Percentiles rank a stretch among this genome's conserved stretches.
Evolutionary conservation across 2,888 invertebrate species (phyloP).

Genomic region (Acrocyrtus sp.): DNA sequence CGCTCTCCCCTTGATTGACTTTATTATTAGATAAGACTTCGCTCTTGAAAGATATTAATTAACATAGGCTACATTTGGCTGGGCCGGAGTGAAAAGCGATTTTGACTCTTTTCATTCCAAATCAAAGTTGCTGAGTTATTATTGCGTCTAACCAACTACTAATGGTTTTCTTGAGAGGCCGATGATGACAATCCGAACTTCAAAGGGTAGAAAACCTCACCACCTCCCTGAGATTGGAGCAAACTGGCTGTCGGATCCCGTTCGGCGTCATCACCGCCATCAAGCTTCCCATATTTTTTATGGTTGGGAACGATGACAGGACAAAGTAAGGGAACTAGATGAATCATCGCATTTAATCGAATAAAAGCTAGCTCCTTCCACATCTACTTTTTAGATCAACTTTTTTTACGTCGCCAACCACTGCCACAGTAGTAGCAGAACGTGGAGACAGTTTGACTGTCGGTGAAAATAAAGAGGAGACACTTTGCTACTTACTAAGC

Average conservation of each 20-base stretch:
- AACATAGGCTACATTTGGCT: too few species aligned
- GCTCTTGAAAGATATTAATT: too few species aligned
- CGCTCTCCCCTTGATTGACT: too few species aligned
- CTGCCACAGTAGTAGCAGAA: too few species aligned
- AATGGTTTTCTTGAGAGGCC: slow-evolving; percentile 13
- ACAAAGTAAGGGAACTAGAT: slow-evolving; percentile 33
- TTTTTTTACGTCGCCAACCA: not conserved
- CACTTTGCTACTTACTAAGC: slow-evolving; percentile 30
- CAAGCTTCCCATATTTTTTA: too few species aligned
- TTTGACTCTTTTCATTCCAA: not conserved
- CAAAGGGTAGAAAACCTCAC: not conserved
- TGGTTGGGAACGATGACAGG: slow-evolving; percentile 8
- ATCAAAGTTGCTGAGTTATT: slow-evolving; percentile 11
- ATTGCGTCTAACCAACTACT: slow-evolving; percentile 7
- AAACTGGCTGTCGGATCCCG: too few species aligned
- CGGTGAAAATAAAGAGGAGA: not conserved
- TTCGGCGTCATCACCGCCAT: too few species aligned
- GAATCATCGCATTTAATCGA: slow-evolving; percentile 60
- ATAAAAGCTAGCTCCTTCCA: slow-evolving; percentile 27
- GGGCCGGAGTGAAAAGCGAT: too few species aligned
- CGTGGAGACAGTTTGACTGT: too few species aligned
- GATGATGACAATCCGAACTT: not conserved
- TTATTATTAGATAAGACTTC: too few species aligned
- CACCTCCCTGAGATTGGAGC: not conserved
- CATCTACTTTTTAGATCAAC: slow-evolving; percentile 7